Percentiles rank a stretch among this genome's conserved stretches.
phyloP scores from a whole-genome alignment of 2,113 vertebrate species.

The Xenus cinereus region DNA sequence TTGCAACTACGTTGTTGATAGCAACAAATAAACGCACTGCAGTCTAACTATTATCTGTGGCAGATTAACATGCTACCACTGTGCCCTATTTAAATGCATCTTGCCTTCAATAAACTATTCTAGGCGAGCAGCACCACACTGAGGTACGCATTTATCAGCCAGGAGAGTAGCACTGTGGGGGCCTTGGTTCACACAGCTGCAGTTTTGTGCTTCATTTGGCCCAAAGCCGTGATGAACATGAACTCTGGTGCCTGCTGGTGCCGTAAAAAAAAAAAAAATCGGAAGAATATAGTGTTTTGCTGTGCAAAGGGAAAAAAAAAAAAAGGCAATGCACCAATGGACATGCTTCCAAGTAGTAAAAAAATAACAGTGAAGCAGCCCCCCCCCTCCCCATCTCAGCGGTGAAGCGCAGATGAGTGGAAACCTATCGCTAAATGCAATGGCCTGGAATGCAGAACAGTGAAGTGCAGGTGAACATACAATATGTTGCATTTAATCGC shows the following conservation, averaged over 20 bases:
- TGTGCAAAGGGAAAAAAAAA: background rate
- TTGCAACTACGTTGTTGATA: conserved; percentile 38
- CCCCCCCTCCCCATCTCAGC: background rate
- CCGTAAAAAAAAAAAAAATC: background rate
- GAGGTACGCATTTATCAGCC: conserved; percentile 51
- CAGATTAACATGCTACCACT: conserved; percentile 61
- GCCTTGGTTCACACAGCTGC: conserved; percentile 57
- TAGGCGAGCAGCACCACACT: conserved; percentile 48
- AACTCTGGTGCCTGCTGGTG: conserved; percentile 31
- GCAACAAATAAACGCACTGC: conserved; percentile 60
- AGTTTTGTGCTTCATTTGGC: conserved; percentile 65
- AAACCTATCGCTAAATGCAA: background rate
- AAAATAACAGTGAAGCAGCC: background rate
- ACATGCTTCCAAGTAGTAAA: background rate
- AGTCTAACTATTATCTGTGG: conserved; percentile 64
- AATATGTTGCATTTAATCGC: background rate
- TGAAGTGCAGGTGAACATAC: background rate
- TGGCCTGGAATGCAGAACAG: background rate
- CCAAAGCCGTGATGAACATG: conserved; percentile 37
- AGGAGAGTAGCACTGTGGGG: conserved; percentile 45
- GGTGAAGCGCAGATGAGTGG: background rate
- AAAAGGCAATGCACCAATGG: background rate
- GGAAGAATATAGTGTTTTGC: conserved; percentile 13
- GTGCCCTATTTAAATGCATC: conserved; percentile 56
- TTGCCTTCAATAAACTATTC: conserved; percentile 46